phyloP scores from a whole-genome alignment of 2,797 vertebrate species.

The Notolepis coatsorum region DNA sequence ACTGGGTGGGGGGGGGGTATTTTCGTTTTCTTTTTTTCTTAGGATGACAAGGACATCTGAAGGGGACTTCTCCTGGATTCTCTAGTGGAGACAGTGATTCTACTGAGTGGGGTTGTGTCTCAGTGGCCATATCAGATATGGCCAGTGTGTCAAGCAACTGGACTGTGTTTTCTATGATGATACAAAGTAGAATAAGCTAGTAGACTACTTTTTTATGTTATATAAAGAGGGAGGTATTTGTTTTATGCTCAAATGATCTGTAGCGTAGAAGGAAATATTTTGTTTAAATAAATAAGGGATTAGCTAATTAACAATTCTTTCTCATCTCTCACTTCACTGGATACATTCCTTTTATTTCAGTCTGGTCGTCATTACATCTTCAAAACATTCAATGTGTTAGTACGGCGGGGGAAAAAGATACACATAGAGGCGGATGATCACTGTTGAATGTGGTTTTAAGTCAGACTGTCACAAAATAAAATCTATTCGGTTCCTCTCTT shows the following conservation, averaged over 20 bases:
- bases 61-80: constrained; percentile 60
- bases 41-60: constrained; percentile 61
- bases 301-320: constrained; percentile 62
- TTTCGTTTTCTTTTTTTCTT: constrained; percentile 35
- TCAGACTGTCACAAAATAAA: constrained; percentile 38
- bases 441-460: constrained; percentile 19
- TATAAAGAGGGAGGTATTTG: constrained; percentile 62
- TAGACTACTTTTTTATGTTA: constrained; percentile 55
- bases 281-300: constrained; percentile 54
- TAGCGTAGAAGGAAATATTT: constrained; percentile 79
- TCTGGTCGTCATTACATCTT: constrained; percentile 49
- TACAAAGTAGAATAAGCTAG: constrained; percentile 75
- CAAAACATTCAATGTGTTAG: constrained; percentile 50
- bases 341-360: constrained; percentile 30
- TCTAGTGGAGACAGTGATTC: constrained; percentile 60
- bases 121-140: constrained; percentile 80
- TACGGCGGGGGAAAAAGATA: constrained; percentile 32
- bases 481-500: constrained; percentile 32
- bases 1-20: constrained; percentile 18
- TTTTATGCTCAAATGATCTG: constrained; percentile 65
- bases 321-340: constrained; percentile 53
- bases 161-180: constrained; percentile 71
- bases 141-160: constrained; percentile 67
- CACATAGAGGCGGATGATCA: constrained; percentile 9
- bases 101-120: constrained; percentile 72